Conservation (phyloP, 2,113 vertebrate species). For the Pelmatolapia mariae region DNA sequence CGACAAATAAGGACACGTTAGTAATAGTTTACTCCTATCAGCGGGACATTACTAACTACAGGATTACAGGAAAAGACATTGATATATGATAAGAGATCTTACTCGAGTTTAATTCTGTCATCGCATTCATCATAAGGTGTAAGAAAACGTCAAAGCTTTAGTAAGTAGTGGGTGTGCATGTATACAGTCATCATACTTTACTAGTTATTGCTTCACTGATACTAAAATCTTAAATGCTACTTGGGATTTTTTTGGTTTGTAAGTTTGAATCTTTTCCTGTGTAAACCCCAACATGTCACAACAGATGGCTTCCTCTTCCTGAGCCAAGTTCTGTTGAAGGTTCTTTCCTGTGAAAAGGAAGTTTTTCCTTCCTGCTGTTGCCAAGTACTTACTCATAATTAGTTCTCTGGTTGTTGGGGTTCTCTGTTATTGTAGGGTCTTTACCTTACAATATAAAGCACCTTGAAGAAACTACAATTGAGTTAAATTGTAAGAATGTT, state of each 20-base stretch:
- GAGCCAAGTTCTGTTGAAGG: background rate
- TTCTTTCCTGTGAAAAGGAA: background rate
- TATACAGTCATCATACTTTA: background rate
- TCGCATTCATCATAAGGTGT: rapidly evolving
- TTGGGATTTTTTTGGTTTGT: background rate
- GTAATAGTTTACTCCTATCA: background rate
- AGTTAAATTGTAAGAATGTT: background rate
- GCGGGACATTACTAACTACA: background rate
- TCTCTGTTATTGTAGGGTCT: background rate
- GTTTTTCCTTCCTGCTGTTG: background rate
- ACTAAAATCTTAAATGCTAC: rapidly evolving
- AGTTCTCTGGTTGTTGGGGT: background rate
- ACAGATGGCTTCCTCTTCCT: background rate
- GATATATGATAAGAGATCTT: background rate
- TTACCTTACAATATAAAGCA: background rate
- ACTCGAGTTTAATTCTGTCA: background rate
- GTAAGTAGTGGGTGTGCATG: background rate
- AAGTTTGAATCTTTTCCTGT: background rate
- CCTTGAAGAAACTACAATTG: background rate
- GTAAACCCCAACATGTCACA: background rate
- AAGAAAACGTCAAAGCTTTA: background rate
- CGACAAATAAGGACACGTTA: background rate
- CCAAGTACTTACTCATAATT: background rate
- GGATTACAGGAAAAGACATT: background rate
- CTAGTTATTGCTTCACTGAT: background rate